Conservation (phyloP, 2,797 vertebrate genomes). For the Botia kubotai region DNA sequence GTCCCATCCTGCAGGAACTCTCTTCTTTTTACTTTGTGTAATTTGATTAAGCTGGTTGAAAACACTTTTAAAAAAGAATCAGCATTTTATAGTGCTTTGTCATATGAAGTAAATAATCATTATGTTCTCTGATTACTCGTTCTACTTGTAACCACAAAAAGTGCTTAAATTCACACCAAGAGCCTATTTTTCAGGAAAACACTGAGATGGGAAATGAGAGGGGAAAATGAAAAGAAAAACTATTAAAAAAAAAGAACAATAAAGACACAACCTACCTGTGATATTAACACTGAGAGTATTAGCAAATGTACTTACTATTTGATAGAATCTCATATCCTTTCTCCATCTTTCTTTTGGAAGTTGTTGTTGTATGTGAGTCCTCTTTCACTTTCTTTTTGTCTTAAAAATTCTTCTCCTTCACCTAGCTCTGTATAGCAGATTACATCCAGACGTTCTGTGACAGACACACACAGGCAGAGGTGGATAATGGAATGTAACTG, state of each 20-base stretch:
- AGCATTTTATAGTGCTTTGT: too few relatives aligned
- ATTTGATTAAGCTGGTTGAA: not conserved
- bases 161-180: not conserved
- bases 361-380: slow-evolving; percentile 23
- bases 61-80: not conserved
- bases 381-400: slow-evolving; percentile 58
- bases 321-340: slow-evolving; percentile 64
- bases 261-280: slow-evolving; percentile 64
- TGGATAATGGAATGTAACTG: slow-evolving; percentile 4
- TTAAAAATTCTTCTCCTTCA: slow-evolving; percentile 15
- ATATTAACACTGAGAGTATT: slow-evolving; percentile 35
- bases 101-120: too few relatives aligned
- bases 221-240: not conserved
- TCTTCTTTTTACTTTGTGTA: not conserved
- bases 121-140: not conserved
- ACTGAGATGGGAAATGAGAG: not conserved
- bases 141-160: too few relatives aligned
- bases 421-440: slow-evolving; percentile 49
- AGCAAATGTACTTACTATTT: slow-evolving; percentile 36
- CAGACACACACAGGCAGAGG: not conserved
- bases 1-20: not conserved
- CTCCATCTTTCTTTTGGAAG: slow-evolving; percentile 60
- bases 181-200: not conserved
- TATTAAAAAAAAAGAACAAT: too few relatives aligned
- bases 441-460: slow-evolving; percentile 25